Conservation (phyloP, 1,140 invertebrate genomes). For the Mizuhopecten yessoensis region DNA sequence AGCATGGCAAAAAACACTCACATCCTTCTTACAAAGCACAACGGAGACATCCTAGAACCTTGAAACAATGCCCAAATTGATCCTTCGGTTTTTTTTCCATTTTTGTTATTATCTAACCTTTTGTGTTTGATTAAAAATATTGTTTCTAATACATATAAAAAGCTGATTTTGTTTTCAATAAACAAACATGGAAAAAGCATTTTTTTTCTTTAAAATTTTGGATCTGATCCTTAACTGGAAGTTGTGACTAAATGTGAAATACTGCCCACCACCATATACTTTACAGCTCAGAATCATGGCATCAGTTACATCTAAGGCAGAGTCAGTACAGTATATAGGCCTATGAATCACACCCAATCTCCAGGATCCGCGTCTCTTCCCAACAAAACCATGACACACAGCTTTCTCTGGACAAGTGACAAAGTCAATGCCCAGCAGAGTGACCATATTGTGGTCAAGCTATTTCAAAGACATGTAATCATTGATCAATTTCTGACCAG, state of each 20-base stretch:
- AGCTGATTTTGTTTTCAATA: too few relatives aligned
- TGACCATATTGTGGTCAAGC: conserved; percentile 1
- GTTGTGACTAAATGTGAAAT: not conserved
- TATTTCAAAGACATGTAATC: conserved; percentile 28
- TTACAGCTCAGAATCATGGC: not conserved
- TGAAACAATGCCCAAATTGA: not conserved
- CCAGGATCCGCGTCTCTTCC: not conserved
- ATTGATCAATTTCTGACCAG: conserved; percentile 34
- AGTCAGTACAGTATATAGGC: not conserved
- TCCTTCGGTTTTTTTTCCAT: not conserved
- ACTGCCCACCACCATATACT: not conserved
- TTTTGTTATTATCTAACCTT: not conserved
- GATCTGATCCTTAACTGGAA: not conserved
- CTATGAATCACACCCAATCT: not conserved
- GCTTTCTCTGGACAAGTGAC: not conserved
- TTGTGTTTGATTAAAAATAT: not conserved
- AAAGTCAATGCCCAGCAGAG: not conserved
- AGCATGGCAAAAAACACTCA: not conserved
- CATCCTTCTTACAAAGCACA: not conserved
- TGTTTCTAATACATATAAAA: not conserved
- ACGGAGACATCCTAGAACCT: not conserved
- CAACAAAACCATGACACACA: conserved; percentile 9
- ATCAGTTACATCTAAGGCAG: not conserved
- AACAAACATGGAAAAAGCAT: too few relatives aligned
- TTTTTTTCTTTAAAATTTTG: too few relatives aligned